These are phyloP conservation scores for Pangasianodon hypophthalmus DNA, from an alignment of 2,113 vertebrate genomes.

Conservation along the genomic window DNA sequence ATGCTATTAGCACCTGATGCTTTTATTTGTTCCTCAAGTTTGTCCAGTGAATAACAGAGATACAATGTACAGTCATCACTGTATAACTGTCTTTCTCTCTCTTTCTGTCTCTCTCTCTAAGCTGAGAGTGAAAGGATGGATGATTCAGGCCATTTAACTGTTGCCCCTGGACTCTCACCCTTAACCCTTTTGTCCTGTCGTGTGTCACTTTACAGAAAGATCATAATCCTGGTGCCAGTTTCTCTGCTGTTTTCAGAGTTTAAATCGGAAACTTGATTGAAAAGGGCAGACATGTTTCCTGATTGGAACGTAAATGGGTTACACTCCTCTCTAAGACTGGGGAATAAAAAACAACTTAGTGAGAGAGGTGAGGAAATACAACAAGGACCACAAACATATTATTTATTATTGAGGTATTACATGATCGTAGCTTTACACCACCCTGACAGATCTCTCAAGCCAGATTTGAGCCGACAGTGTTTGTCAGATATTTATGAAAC, in stretches of 20 bases:
- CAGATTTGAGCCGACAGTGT: conserved; percentile 16
- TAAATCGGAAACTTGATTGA: conserved; percentile 72
- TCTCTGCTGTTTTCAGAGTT: conserved; percentile 68
- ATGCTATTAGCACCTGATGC: not conserved
- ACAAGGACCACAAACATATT: not conserved
- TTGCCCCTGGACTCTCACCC: conserved; percentile 71
- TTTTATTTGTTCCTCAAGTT: not conserved
- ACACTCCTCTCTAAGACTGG: conserved; percentile 48
- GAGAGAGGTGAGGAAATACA: not conserved
- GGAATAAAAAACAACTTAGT: not conserved
- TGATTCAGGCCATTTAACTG: conserved; percentile 64
- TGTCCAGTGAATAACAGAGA: conserved; percentile 14
- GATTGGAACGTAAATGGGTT: conserved; percentile 74
- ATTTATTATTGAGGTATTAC: not conserved
- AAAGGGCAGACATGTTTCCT: conserved; percentile 70
- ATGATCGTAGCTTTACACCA: not conserved
- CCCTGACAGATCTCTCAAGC: not conserved
- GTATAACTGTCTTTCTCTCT: not conserved
- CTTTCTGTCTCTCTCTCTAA: conserved; percentile 2
- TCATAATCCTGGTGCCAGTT: conserved; percentile 65
- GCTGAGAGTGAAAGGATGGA: not conserved
- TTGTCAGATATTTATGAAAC: conserved; percentile 43
- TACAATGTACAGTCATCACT: not conserved
- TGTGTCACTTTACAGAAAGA: conserved; percentile 75
- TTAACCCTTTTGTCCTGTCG: conserved; percentile 75